These are phyloP conservation scores for human (Homo sapiens) DNA, from an alignment of 2,113 vertebrate species.

Conservation along the genomic window GRCh38 chr3:40044501-40045000, in stretches of 20 bases:
- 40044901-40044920: too few relatives aligned
- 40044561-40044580: too few relatives aligned
- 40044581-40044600: background rate
- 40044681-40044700: accelerated
- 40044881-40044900: too few relatives aligned
- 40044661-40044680: accelerated
- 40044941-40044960: background rate
- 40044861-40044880: background rate
- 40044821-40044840: background rate
- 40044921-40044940: background rate
- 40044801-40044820: background rate
- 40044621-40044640: background rate
- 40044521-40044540: too few relatives aligned
- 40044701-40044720: background rate
- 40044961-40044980: background rate
- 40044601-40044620: background rate
- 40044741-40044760: too few relatives aligned
- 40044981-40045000: background rate
- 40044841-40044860: background rate
- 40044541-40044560: background rate
- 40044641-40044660: background rate
- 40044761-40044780: background rate
- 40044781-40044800: background rate
- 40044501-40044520: background rate
- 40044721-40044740: background rate